Base-by-base conservation (phyloP, 2,888 invertebrate genomes). In the Calameuta filiformis region DNA sequence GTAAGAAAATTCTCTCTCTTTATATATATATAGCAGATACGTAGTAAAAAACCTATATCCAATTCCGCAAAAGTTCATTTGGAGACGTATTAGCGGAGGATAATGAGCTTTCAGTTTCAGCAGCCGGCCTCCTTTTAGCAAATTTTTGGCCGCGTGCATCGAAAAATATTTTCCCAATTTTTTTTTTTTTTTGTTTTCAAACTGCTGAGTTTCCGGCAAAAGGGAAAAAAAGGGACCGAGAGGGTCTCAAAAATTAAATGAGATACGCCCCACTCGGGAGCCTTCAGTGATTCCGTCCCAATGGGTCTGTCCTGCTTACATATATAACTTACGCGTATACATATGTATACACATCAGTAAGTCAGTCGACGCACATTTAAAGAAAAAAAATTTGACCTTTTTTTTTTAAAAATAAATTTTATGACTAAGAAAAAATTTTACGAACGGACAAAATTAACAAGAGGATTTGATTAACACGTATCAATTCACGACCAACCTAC, bases 21-120 rank as follows among this genome's bases (percentile, higher is more conserved):
- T 23, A 37, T 4, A 15, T 15, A 37, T 37, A 4, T 12, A 35
- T 11, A 23, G 0, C 1, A 9, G 1, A 40, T 40, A 56, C 56
- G 9, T 23, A 56, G 6, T 9, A 6, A 23, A 56, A 40, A 40
- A 23, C 9, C 40, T 1, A 56, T 6, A 56, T 23, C 56, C 56
- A 23, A 56, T 56, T 9, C 23, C 56, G 56, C 56, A 23, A 56
- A 23, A 56, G 34, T 34, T 71, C 31, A 71, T 71, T 79, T 79
- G 76, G 73, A 40, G 86, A 87, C 84, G 85, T 87, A 89, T 88
- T 89, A 88, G 86, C 84, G 79, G 84, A 87, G 86, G 86, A 87
- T 89, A 89, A 90, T 87, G 86, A 89, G 87, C 83, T 88, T 83
- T 86, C 81, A 75, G 78, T 82, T 77, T 56, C 23, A 56, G 9